A percentile compares a stretch with the other conserved stretches of the same genome.
Conservation (phyloP, 2,113 vertebrate species). For the Onychostruthus taczanowskii region DNA sequence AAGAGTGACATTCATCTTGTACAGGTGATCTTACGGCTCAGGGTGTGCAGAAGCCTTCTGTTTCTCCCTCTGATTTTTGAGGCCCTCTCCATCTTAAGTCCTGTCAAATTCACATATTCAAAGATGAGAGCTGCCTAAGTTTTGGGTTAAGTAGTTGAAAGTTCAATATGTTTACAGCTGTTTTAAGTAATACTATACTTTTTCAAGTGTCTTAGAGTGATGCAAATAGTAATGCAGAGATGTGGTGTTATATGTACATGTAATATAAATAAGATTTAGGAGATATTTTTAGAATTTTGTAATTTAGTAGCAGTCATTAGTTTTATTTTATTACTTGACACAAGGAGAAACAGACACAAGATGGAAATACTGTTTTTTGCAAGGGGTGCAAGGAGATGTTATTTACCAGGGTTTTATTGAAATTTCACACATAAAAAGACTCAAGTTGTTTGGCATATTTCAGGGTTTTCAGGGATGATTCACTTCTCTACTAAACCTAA, state of each 20-base stretch:
- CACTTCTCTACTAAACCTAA: not conserved
- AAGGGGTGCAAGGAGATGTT: accelerated
- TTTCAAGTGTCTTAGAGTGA: not conserved
- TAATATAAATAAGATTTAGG: not conserved
- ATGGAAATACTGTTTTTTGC: not conserved
- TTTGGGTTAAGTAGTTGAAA: not conserved
- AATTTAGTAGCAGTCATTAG: not conserved
- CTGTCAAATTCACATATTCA: not conserved
- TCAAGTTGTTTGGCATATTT: not conserved
- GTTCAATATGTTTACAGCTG: not conserved
- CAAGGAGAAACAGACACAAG: not conserved
- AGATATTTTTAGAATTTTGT: not conserved
- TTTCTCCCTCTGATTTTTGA: not conserved
- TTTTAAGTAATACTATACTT: not conserved
- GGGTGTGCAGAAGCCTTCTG: not conserved
- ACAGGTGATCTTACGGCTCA: not conserved
- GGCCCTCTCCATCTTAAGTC: not conserved
- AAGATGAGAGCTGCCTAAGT: not conserved
- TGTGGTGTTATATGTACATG: not conserved
- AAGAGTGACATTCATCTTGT: not conserved
- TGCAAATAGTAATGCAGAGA: not conserved
- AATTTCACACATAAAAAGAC: not conserved
- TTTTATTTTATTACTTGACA: not conserved
- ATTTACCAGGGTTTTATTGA: not conserved
- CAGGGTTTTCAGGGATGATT: not conserved